A percentile compares a stretch with the other conserved stretches of the same genome.
phyloP scores from a whole-genome alignment of 1,140 invertebrate species.

The Scylla paramamosain region DNA sequence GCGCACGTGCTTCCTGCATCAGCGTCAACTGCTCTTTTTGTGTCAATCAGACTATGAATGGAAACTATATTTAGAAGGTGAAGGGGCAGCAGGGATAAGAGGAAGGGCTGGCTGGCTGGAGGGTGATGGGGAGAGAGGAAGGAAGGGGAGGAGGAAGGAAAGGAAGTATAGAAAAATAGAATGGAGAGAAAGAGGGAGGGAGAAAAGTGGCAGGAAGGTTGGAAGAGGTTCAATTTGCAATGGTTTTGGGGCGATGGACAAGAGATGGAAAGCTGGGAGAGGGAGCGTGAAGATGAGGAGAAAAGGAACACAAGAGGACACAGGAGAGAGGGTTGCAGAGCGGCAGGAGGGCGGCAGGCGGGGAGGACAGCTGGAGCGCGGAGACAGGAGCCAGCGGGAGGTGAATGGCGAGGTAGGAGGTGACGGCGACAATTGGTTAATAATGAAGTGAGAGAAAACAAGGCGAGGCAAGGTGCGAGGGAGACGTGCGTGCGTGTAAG shows the following conservation, averaged over 20 bases:
- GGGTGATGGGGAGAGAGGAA: not conserved
- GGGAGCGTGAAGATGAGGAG: not conserved
- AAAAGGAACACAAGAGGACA: not conserved
- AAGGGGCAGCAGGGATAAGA: not conserved
- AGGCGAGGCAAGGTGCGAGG: no score
- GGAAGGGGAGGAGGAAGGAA: not conserved
- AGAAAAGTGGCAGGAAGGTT: not conserved
- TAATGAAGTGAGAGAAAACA: no score
- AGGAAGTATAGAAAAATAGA: not conserved
- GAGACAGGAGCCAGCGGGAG: no score
- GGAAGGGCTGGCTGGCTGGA: not conserved
- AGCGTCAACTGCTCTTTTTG: no score
- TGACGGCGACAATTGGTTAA: no score
- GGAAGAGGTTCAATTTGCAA: not conserved
- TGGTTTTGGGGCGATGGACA: not conserved
- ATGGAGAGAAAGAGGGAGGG: conserved; percentile 12
- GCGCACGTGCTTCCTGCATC: no score
- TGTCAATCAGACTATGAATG: no score
- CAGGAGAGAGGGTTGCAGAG: not conserved
- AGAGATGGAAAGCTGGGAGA: not conserved
- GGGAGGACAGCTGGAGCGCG: no score
- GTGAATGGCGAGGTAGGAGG: no score
- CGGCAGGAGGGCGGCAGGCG: not conserved
- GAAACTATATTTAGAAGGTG: not conserved
- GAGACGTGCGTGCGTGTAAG: no score